Evolutionary conservation across 2,113 vertebrate species (phyloP).

Genomic region (Ochotona princeps): DNA sequence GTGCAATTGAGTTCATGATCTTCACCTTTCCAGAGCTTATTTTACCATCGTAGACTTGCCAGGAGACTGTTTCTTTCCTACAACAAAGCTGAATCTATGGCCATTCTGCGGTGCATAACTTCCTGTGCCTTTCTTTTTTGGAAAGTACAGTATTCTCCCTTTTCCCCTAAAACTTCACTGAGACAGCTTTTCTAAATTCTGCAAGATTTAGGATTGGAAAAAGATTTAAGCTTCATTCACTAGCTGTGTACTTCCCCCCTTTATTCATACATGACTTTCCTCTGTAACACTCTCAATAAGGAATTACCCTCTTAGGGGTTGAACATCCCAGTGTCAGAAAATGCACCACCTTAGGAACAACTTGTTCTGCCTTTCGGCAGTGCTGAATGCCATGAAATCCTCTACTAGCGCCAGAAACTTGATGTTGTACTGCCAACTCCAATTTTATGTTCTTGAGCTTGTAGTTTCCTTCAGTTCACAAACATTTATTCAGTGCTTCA

Average conservation of each 20-base stretch:
- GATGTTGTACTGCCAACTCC: neutral
- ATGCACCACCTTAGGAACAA: neutral
- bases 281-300: neutral
- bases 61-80: neutral
- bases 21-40: slow-evolving; percentile 19
- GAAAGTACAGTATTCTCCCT: neutral
- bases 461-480: neutral
- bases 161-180: neutral
- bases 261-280: neutral
- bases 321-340: neutral
- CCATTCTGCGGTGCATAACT: neutral
- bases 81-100: neutral
- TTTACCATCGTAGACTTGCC: neutral
- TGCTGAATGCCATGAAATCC: slow-evolving; percentile 10
- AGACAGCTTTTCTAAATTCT: slow-evolving; percentile 33
- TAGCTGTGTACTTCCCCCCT: neutral
- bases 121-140: slow-evolving; percentile 1
- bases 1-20: neutral
- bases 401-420: slow-evolving; percentile 2
- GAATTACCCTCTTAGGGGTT: neutral
- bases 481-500: neutral
- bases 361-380: neutral
- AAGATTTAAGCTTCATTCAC: slow-evolving; percentile 11
- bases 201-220: slow-evolving; percentile 22
- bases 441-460: slow-evolving; percentile 2